phyloP scores from a whole-genome alignment of 2,113 vertebrate genomes.

The Ceuthmochares aereus region DNA sequence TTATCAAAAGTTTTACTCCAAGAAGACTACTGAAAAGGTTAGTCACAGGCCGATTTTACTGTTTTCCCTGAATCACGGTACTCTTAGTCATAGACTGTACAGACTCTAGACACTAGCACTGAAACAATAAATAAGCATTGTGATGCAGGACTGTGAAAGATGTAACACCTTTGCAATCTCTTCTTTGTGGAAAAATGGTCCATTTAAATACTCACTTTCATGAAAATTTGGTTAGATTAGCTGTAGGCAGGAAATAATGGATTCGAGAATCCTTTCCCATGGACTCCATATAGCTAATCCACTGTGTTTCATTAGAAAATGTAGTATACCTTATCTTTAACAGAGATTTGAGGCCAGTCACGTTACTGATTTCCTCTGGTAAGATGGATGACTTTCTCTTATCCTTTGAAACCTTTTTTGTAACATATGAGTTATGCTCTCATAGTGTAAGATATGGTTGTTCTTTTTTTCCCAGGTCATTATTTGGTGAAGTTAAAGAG shows the following conservation, averaged over 20 bases:
- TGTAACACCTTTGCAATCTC: neutral
- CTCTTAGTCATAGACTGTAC: neutral
- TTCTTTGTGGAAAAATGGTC: neutral
- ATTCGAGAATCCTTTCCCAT: neutral
- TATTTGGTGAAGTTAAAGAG: neutral
- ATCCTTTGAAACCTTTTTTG: neutral
- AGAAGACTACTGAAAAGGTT: neutral
- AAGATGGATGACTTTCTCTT: neutral
- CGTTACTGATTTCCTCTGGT: neutral
- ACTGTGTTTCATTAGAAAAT: neutral
- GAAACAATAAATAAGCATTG: neutral
- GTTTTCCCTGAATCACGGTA: neutral
- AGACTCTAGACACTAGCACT: neutral
- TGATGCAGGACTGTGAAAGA: neutral
- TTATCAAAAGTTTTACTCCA: neutral
- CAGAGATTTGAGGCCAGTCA: neutral
- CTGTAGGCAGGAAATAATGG: neutral
- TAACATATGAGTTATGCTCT: rapidly evolving
- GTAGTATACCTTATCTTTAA: neutral
- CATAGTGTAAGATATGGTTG: neutral
- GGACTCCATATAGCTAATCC: neutral
- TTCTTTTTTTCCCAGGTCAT: neutral
- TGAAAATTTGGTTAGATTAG: neutral
- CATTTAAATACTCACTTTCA: neutral
- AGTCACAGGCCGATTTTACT: neutral